Conservation (phyloP, 2,113 vertebrate genomes). For the Nibea coibor region DNA sequence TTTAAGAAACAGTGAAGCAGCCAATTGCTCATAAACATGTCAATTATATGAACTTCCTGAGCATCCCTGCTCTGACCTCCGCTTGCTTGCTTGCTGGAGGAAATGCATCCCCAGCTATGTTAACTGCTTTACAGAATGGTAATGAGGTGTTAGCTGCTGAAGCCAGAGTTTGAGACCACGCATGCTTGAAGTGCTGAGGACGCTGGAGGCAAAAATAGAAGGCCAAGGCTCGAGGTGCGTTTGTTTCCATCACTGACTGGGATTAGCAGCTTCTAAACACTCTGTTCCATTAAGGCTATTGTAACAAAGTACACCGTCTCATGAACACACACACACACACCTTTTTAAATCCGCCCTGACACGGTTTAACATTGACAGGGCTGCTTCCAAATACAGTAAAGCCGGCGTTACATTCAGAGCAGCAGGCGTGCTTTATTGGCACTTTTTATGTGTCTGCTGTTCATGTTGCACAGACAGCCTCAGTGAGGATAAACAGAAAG, state of each 20-base stretch:
- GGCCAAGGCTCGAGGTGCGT: constrained; percentile 45
- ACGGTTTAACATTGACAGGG: background rate
- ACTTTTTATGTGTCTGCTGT: constrained; percentile 32
- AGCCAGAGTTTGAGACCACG: constrained; percentile 37
- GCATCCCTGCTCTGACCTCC: constrained; percentile 20
- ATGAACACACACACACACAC: background rate
- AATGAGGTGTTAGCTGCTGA: constrained; percentile 75
- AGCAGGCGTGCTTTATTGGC: constrained; percentile 34
- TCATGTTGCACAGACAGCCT: constrained; percentile 30
- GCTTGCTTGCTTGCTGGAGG: constrained; percentile 9
- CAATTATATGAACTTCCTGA: constrained; percentile 22
- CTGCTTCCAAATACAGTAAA: constrained; percentile 34
- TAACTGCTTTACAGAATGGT: constrained; percentile 74
- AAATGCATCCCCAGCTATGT: constrained; percentile 58
- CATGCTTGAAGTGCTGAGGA: constrained; percentile 69
- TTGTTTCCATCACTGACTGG: constrained; percentile 59
- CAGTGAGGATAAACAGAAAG: constrained; percentile 26
- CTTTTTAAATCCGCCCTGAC: constrained; percentile 17
- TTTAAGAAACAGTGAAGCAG: constrained; percentile 26
- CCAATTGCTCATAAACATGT: constrained; percentile 11
- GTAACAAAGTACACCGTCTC: constrained; percentile 33
- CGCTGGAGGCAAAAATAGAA: constrained; percentile 76
- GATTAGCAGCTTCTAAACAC: constrained; percentile 71
- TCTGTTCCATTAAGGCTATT: constrained; percentile 44
- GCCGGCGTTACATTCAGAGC: constrained; percentile 6